phyloP scores from a whole-genome alignment of 2,888 invertebrate genomes.

The Cabera pusaria region DNA sequence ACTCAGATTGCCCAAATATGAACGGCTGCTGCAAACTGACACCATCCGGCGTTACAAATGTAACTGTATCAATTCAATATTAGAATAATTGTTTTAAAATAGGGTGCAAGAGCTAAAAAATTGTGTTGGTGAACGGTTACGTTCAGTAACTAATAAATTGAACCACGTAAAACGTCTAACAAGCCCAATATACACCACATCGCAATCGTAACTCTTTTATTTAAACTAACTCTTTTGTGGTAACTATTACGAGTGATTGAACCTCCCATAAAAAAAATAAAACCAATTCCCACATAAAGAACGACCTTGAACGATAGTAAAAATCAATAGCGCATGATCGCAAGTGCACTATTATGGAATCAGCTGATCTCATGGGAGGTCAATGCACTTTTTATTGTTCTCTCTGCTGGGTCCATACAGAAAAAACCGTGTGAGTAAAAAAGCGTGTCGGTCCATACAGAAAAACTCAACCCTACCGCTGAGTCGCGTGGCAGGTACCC shows the following conservation, averaged over 20 bases:
- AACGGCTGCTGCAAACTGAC: slow-evolving; percentile 67
- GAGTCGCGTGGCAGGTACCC: slow-evolving; percentile 79
- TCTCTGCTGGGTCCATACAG: slow-evolving; percentile 50
- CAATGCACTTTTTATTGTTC: slow-evolving; percentile 76
- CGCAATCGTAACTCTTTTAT: too few relatives aligned
- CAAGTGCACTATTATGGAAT: slow-evolving; percentile 77
- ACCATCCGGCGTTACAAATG: slow-evolving; percentile 61
- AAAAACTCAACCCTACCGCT: slow-evolving; percentile 78
- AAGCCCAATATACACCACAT: too few relatives aligned
- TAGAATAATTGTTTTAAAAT: too few relatives aligned
- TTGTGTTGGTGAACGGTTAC: too few relatives aligned
- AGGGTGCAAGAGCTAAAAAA: too few relatives aligned
- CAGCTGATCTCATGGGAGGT: slow-evolving; percentile 79
- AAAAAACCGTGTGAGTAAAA: slow-evolving; percentile 66
- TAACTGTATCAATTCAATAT: slow-evolving; percentile 31
- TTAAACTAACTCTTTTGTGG: too few relatives aligned
- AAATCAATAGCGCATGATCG: slow-evolving; percentile 70
- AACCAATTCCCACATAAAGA: slow-evolving; percentile 26
- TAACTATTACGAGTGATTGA: too few relatives aligned
- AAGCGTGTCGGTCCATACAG: slow-evolving; percentile 60
- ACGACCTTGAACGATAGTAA: slow-evolving; percentile 67
- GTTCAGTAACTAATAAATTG: too few relatives aligned
- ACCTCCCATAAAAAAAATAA: neutral
- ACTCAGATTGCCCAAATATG: slow-evolving; percentile 62
- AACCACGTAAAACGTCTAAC: too few relatives aligned